Evolutionary conservation across 2,113 vertebrate species (phyloP).

Genomic region (Petaurus breviceps): DNA sequence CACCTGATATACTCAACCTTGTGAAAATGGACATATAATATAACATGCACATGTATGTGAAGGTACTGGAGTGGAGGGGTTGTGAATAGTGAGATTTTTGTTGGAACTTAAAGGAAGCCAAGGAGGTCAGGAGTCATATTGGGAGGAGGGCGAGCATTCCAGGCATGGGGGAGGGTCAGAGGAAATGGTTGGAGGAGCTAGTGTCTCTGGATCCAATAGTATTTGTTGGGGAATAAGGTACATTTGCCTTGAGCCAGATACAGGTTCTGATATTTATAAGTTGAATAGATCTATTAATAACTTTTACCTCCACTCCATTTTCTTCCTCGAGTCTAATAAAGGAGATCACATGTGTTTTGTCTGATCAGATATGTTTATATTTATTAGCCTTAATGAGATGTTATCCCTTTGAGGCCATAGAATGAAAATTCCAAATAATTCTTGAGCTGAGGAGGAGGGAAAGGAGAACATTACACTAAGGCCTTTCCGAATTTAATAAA

Average conservation of each 20-base stretch:
- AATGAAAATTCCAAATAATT: conserved; percentile 53
- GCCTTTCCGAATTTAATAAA: conserved; percentile 24
- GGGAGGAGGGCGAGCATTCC: background rate
- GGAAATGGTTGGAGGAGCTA: background rate
- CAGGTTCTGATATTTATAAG: conserved; percentile 53
- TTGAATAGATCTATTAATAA: conserved; percentile 27
- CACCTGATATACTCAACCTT: background rate
- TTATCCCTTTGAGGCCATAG: conserved; percentile 61
- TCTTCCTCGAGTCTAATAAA: conserved; percentile 70
- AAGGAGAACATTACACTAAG: background rate
- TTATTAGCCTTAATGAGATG: conserved; percentile 74
- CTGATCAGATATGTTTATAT: conserved; percentile 62
- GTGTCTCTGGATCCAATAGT: background rate
- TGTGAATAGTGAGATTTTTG: background rate
- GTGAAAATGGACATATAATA: background rate
- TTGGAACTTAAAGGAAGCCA: background rate
- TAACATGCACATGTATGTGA: background rate
- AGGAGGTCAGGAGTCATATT: background rate
- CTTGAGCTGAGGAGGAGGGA: conserved; percentile 37
- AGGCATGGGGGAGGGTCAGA: background rate
- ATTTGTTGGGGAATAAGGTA: background rate
- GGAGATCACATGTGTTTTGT: conserved; percentile 73
- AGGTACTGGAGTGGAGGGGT: background rate
- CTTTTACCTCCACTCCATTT: conserved; percentile 50
- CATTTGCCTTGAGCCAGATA: conserved; percentile 43